phyloP scores from a whole-genome alignment of 2,113 vertebrate genomes.

The Casuarius casuarius region DNA sequence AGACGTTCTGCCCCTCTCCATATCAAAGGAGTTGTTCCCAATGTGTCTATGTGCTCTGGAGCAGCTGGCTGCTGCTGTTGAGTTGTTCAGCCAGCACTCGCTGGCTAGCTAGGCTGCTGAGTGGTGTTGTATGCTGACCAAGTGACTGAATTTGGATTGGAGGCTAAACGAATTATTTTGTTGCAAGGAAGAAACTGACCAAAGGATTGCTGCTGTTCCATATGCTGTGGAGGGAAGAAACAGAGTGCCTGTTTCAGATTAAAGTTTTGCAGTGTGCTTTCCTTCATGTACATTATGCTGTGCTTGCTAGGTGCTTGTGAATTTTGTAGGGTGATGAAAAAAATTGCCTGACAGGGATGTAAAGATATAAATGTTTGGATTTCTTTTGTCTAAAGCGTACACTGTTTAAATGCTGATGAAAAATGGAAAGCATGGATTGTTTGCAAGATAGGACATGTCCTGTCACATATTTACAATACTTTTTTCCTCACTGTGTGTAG shows the following conservation, averaged over 20 bases:
- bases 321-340: constrained; percentile 1
- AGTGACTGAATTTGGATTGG: not conserved
- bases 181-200: not conserved
- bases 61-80: no score
- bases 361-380: constrained; percentile 52
- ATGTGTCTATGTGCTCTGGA: not conserved
- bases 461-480: not conserved
- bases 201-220: accelerated
- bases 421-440: constrained; percentile 7
- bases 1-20: not conserved
- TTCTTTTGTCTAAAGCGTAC: not conserved
- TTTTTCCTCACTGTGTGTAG: not conserved
- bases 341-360: not conserved
- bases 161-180: not conserved
- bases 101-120: not conserved
- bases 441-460: not conserved
- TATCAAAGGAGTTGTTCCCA: not conserved
- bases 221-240: not conserved
- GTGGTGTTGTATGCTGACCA: accelerated
- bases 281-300: not conserved
- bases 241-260: not conserved
- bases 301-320: not conserved
- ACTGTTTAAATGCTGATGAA: constrained; percentile 27
- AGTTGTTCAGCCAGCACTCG: not conserved
- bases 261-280: not conserved